phyloP scores from a whole-genome alignment of 2,113 vertebrate genomes.

The Cyanoramphus novaezelandiae region DNA sequence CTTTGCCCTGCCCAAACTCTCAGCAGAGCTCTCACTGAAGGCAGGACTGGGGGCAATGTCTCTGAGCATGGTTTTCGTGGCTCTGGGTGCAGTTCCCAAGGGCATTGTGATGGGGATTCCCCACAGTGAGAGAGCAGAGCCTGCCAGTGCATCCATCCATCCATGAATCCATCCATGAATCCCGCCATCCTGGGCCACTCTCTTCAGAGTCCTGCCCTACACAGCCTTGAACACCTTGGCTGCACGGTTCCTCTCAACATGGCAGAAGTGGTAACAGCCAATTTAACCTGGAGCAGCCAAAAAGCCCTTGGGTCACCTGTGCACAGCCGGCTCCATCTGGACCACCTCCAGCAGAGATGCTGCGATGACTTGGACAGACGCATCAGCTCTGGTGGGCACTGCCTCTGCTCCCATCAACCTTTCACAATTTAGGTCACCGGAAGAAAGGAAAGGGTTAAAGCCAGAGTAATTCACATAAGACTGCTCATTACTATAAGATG shows the following conservation, averaged over 20 bases:
- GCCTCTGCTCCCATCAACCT: not conserved
- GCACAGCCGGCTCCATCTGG: not conserved
- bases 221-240: not conserved
- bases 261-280: rapidly evolving
- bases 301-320: not conserved
- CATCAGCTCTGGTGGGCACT: not conserved
- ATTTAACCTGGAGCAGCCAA: not conserved
- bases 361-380: not conserved
- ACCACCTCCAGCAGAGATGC: too few relatives aligned
- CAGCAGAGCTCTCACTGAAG: not conserved
- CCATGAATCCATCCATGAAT: too few relatives aligned
- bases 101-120: rapidly evolving
- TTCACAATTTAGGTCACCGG: not conserved
- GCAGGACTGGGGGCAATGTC: rapidly evolving
- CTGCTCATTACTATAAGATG: slow-evolving; percentile 74
- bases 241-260: not conserved
- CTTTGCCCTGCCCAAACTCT: not conserved
- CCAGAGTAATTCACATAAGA: slow-evolving; percentile 69
- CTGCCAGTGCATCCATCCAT: not conserved
- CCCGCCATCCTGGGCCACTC: too few relatives aligned
- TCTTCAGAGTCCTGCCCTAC: not conserved
- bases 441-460: slow-evolving; percentile 50
- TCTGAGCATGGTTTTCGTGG: rapidly evolving
- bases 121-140: not conserved
- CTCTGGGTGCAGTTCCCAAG: not conserved